These are phyloP conservation scores for Limnephilus marmoratus DNA, from an alignment of 2,888 invertebrate species.

Conservation along the genomic window DNA sequence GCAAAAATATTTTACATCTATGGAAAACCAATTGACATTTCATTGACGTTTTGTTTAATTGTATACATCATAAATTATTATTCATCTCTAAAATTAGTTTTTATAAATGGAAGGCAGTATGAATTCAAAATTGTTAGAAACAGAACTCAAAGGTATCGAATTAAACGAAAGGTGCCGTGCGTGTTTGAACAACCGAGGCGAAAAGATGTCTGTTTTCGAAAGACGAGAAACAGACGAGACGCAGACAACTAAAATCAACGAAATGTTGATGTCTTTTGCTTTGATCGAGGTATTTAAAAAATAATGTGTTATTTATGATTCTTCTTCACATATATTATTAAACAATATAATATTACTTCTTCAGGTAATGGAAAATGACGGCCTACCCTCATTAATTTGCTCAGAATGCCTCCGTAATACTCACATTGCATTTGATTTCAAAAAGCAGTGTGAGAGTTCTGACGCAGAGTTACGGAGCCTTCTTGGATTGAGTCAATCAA, in stretches of 20 bases:
- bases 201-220: constrained; percentile 59
- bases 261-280: constrained; percentile 62
- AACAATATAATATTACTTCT: constrained; percentile 31
- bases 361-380: constrained; percentile 72
- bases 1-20: neutral
- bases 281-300: constrained; percentile 55
- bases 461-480: constrained; percentile 60
- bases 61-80: neutral
- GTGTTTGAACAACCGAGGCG: constrained; percentile 54
- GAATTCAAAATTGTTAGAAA: constrained; percentile 17
- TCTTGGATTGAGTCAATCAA: constrained; percentile 34
- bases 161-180: constrained; percentile 60
- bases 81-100: constrained; percentile 4
- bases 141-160: constrained; percentile 12
- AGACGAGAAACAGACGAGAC: constrained; percentile 2
- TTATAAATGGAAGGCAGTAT: constrained; percentile 29
- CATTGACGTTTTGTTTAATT: constrained; percentile 15
- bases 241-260: constrained; percentile 44
- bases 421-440: constrained; percentile 61
- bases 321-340: neutral
- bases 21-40: constrained; percentile 34
- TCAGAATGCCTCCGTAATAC: constrained; percentile 59
- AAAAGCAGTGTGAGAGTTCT: constrained; percentile 64
- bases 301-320: neutral
- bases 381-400: constrained; percentile 64